Evolutionary conservation across 2,888 invertebrate species (phyloP).

Genomic region (Boloria euphrosyne): DNA sequence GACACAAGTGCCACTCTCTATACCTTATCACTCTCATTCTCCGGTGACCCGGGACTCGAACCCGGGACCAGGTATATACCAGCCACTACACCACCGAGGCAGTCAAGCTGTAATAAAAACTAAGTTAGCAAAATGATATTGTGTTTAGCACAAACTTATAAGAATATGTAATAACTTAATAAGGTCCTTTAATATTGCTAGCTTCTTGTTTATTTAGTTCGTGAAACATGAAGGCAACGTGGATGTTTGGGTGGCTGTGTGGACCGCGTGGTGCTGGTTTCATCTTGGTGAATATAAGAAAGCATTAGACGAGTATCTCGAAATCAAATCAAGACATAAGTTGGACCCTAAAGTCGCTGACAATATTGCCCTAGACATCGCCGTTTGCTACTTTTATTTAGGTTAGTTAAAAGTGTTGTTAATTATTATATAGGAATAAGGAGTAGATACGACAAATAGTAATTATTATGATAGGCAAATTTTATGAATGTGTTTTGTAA

Average conservation of each 20-base stretch:
- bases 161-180: too few species aligned
- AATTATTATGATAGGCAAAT: not conserved
- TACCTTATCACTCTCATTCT: too few species aligned
- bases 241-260: slow-evolving; percentile 84
- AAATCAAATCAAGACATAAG: slow-evolving; percentile 55
- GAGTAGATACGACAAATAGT: not conserved
- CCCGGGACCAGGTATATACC: too few species aligned
- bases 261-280: slow-evolving; percentile 98
- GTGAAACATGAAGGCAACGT: slow-evolving; percentile 67
- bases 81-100: too few species aligned
- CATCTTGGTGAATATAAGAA: slow-evolving; percentile 96
- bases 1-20: too few species aligned
- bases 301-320: slow-evolving; percentile 88
- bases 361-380: slow-evolving; percentile 89
- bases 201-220: slow-evolving; percentile 52
- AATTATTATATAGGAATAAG: too few species aligned
- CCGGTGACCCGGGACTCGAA: too few species aligned
- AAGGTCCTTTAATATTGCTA: too few species aligned
- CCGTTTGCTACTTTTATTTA: slow-evolving; percentile 97
- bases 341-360: slow-evolving; percentile 80
- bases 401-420: slow-evolving; percentile 76
- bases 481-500: not conserved
- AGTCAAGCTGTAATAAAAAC: too few species aligned
- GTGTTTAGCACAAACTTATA: too few species aligned
- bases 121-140: too few species aligned